These are phyloP conservation scores for Panulirus ornatus DNA, from an alignment of 1,140 invertebrate species.

Conservation along the genomic window DNA sequence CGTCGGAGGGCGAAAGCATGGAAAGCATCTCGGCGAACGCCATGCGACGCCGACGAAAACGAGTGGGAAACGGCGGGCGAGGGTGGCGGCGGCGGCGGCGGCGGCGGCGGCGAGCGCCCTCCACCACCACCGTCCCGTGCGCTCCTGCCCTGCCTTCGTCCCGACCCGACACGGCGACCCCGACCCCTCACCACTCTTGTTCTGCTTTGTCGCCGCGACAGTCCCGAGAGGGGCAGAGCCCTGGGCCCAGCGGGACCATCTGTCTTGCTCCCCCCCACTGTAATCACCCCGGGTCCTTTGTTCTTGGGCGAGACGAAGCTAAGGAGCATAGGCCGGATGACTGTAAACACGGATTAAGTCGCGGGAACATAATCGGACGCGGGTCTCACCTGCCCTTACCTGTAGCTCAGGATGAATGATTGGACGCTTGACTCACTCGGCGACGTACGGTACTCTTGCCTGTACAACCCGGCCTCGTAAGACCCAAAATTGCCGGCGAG, in stretches of 20 bases:
- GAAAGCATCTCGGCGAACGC: slow-evolving; percentile 31
- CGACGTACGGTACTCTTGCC: slow-evolving; percentile 19
- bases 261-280: not conserved
- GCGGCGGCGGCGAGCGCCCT: no score
- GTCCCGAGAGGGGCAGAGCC: no score
- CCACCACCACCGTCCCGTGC: slow-evolving; percentile 39
- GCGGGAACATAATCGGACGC: slow-evolving; percentile 21
- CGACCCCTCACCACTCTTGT: not conserved
- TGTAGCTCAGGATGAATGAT: slow-evolving; percentile 70
- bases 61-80: slow-evolving; percentile 15
- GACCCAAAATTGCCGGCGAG: slow-evolving; percentile 29
- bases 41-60: slow-evolving; percentile 33
- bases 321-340: not conserved
- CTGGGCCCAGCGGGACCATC: not conserved
- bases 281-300: no score
- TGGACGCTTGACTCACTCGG: slow-evolving; percentile 55
- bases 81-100: slow-evolving; percentile 1
- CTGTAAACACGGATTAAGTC: slow-evolving; percentile 1
- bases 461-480: not conserved
- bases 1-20: slow-evolving; percentile 8
- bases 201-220: not conserved
- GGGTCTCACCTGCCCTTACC: slow-evolving; percentile 59
- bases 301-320: not conserved
- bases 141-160: slow-evolving; percentile 27
- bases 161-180: slow-evolving; percentile 1